Percentiles rank a stretch among this genome's conserved stretches.
Conservation (phyloP, 2,797 vertebrate species). For the Myiothlypis coronata region DNA sequence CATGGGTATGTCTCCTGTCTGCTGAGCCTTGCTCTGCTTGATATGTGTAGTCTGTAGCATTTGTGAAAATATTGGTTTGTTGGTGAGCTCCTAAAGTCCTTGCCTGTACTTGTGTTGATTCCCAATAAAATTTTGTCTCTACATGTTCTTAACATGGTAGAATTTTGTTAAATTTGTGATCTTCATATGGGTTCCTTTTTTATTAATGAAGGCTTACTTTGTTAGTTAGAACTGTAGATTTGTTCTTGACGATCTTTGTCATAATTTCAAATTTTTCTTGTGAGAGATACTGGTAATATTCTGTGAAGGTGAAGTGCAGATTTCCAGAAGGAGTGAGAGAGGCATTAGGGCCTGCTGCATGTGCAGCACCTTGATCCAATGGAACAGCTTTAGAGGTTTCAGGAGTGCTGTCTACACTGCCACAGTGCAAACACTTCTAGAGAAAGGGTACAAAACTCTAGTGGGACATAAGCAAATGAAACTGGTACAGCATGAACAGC, state of each 20-base stretch:
- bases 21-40: conserved; percentile 77
- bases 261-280: neutral
- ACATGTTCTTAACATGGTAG: neutral
- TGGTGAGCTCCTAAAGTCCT: neutral
- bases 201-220: neutral
- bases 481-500: neutral
- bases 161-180: neutral
- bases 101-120: conserved; percentile 9
- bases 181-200: neutral
- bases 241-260: neutral
- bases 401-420: neutral
- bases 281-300: neutral
- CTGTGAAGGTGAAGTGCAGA: neutral
- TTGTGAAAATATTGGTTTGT: conserved; percentile 41
- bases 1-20: conserved; percentile 77
- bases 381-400: neutral
- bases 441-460: neutral
- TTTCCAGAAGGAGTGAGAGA: neutral
- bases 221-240: neutral
- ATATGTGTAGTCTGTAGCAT: conserved; percentile 27
- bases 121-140: neutral
- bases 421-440: neutral
- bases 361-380: neutral
- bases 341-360: neutral
- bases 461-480: neutral